Base-by-base conservation (phyloP, 2,888 invertebrate genomes). In the Empis stercorea region DNA sequence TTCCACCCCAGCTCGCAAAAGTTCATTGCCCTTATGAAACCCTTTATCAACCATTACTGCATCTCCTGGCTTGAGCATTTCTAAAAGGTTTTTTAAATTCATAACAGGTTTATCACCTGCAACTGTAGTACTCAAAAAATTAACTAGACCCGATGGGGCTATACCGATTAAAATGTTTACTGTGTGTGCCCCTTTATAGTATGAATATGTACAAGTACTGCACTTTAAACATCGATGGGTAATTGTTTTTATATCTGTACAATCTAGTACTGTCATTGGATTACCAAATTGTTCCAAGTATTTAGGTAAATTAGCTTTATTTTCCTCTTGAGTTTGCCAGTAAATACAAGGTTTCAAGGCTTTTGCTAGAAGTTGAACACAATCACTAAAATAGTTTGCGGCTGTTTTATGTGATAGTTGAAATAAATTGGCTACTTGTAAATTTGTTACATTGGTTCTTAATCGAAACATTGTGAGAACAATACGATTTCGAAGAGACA, bases 11-110 rank as follows among this genome's bases (percentile, higher is more conserved):
- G 43, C 44, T 14, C 36, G 10, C 5, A 32, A 27, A 9, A 47
- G 39, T 23, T 47, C 47, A 20, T 44, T 32, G 11, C 32, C 44
- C 11, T 44, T 47, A 14, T 42, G 20, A 40, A 44, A 44, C 11
- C 47, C 44, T 39, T 47, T 37, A 36, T 36, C 34, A 9, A 46
- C 46, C 42, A 46, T n/a, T n/a, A n/a, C n/a, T n/a, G n/a, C n/a
- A n/a, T n/a, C n/a, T n/a, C n/a, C n/a, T n/a, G n/a, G n/a, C n/a
- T n/a, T n/a, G n/a, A n/a, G n/a, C n/a, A n/a, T n/a, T n/a, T n/a
- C n/a, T n/a, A n/a, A n/a, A n/a, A 42, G 6, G 42, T 37, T 27
- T 6, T 23, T 30, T 16, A 44, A 16, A 36, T 44, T 40, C 11
- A 44, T 44, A 27, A 23, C n/a, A 6, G 44, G 40, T 27, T 44